Evolutionary conservation across 1,140 invertebrate genomes (phyloP).

Genomic region (Pemphigus obesinymphae): DNA sequence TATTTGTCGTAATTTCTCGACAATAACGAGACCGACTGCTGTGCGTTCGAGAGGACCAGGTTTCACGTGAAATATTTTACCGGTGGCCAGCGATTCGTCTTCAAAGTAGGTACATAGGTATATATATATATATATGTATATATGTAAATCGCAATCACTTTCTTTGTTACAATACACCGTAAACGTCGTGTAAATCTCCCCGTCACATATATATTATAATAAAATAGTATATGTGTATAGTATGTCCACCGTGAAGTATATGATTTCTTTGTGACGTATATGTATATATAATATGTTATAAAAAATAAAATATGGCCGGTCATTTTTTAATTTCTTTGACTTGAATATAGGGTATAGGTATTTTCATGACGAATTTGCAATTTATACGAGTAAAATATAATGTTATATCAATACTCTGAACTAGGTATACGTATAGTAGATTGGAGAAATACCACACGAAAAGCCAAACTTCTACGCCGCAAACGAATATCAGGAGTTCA

Average conservation of each 20-base stretch:
- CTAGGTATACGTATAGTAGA: too few relatives aligned
- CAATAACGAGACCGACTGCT: slow-evolving; percentile 8
- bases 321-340: slow-evolving; percentile 1
- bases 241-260: neutral
- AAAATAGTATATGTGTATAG: neutral
- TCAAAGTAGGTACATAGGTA: too few relatives aligned
- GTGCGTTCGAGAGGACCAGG: neutral
- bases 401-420: too few relatives aligned
- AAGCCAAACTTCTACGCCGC: too few relatives aligned
- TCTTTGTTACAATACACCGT: neutral
- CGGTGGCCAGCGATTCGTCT: neutral
- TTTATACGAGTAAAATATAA: too few relatives aligned
- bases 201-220: neutral
- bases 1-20: neutral
- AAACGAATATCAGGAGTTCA: too few relatives aligned
- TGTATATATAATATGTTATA: too few relatives aligned
- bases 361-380: too few relatives aligned
- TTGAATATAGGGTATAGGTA: too few relatives aligned
- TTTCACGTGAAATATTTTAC: slow-evolving; percentile 34
- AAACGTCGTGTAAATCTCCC: neutral
- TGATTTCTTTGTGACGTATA: neutral
- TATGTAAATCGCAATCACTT: slow-evolving; percentile 32
- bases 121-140: neutral
- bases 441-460: too few relatives aligned
- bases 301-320: neutral